Percentiles rank a stretch among this genome's conserved stretches.
Conservation (phyloP, 2,888 invertebrate genomes). For the Argyresthia goedartella region DNA sequence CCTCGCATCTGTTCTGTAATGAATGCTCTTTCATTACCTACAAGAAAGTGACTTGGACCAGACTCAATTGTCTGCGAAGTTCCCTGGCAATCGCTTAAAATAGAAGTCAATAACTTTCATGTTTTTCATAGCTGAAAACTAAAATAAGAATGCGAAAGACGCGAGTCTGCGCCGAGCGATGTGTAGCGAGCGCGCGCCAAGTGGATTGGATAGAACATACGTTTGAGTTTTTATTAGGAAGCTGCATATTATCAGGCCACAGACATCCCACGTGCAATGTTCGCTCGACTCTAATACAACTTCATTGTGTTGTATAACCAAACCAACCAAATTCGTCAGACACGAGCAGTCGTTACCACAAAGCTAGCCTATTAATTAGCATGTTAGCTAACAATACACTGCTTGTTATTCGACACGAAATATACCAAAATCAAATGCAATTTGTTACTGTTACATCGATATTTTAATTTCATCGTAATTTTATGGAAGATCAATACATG, state of each 20-base stretch:
- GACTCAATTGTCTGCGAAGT: too few species aligned
- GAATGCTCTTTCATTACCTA: too few species aligned
- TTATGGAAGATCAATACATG: conserved; percentile 72
- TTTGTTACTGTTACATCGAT: conserved; percentile 63
- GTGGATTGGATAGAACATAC: conserved; percentile 6
- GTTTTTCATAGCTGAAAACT: not conserved
- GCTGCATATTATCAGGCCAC: conserved; percentile 48
- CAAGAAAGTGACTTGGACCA: too few species aligned
- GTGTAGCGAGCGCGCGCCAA: not conserved
- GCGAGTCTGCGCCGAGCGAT: not conserved
- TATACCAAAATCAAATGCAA: conserved; percentile 37
- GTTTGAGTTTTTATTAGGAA: conserved; percentile 50
- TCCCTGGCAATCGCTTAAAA: too few species aligned
- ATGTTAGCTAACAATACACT: not conserved
- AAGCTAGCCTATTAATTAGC: not conserved
- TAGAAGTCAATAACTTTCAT: not conserved
- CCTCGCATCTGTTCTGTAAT: not conserved
- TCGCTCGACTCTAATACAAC: too few species aligned
- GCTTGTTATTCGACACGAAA: not conserved
- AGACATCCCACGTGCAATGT: conserved; percentile 32
- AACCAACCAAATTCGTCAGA: not conserved
- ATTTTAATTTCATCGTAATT: conserved; percentile 71
- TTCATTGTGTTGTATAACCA: not conserved
- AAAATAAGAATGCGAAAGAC: not conserved
- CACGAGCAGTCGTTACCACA: too few species aligned